Conservation (phyloP, 2,888 invertebrate species). For the Zootermopsis nevadensis region DNA sequence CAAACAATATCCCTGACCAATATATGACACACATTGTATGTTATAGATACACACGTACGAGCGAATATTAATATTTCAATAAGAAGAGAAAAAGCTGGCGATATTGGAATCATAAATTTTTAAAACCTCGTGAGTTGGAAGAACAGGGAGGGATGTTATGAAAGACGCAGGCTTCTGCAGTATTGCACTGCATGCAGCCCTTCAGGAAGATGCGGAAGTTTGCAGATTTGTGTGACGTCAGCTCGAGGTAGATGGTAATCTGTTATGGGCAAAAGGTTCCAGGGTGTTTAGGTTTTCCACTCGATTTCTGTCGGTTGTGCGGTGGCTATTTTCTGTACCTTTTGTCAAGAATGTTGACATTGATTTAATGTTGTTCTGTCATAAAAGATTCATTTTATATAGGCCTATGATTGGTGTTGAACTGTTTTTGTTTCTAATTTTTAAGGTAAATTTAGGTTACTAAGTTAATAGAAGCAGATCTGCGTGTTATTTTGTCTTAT, state of each 20-base stretch:
- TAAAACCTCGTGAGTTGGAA: not conserved
- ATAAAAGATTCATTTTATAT: no score
- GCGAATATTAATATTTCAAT: slow-evolving; percentile 14
- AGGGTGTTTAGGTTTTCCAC: not conserved
- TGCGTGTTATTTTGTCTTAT: no score
- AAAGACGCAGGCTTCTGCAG: not conserved
- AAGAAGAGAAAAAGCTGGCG: not conserved
- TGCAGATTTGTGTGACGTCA: slow-evolving; percentile 1
- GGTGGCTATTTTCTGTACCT: not conserved
- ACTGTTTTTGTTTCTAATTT: no score
- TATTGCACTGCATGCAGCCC: not conserved
- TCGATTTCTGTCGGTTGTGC: not conserved
- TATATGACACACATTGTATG: no score
- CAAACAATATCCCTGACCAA: no score
- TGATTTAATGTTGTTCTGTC: no score
- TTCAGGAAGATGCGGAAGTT: not conserved
- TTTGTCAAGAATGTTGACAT: not conserved
- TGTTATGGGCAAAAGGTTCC: slow-evolving; percentile 9
- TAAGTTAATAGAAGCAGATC: no score
- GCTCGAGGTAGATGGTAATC: not conserved
- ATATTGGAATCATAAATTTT: slow-evolving; percentile 19
- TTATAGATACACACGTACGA: not conserved
- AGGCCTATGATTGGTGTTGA: no score
- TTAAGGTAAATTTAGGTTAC: no score
- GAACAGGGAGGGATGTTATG: not conserved